Conservation (phyloP, 1,140 invertebrate species). For the Drosophila lini region DNA sequence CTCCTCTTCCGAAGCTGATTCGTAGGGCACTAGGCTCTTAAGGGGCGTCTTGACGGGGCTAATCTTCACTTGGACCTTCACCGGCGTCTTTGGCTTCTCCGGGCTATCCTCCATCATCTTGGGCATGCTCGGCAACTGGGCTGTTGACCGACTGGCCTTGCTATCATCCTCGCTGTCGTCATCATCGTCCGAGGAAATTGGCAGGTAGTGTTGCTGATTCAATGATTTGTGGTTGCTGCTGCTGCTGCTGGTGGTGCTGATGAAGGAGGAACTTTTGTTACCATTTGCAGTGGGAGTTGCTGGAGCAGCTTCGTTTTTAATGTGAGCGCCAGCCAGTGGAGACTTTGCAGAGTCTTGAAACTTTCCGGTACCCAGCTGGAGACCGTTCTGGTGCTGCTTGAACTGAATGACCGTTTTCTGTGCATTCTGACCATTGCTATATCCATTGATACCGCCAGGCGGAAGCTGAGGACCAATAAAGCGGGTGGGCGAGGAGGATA, state of each 20-base stretch:
- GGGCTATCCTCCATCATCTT: conserved; percentile 57
- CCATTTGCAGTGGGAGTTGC: conserved; percentile 58
- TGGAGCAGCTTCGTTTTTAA: conserved; percentile 59
- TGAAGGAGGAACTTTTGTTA: conserved; percentile 80
- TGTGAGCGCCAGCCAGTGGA: conserved; percentile 55
- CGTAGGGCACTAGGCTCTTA: conserved; percentile 82
- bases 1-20: conserved; percentile 80
- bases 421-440: conserved; percentile 52
- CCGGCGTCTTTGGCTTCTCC: conserved; percentile 54
- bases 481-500: conserved; percentile 40
- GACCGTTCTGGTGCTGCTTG: conserved; percentile 66
- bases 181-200: conserved; percentile 72
- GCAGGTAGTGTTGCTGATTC: conserved; percentile 66
- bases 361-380: conserved; percentile 59
- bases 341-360: conserved; percentile 73
- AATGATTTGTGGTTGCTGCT: conserved; percentile 45
- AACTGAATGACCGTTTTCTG: conserved; percentile 58
- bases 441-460: conserved; percentile 56
- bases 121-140: conserved; percentile 73
- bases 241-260: conserved; percentile 38
- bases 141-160: conserved; percentile 58
- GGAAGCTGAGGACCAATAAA: conserved; percentile 78
- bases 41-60: conserved; percentile 54
- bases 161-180: conserved; percentile 56
- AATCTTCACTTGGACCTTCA: conserved; percentile 47